Percentiles rank a stretch among this genome's conserved stretches.
phyloP scores from a whole-genome alignment of 1,140 invertebrate species.

The Lordiphosa collinella region DNA sequence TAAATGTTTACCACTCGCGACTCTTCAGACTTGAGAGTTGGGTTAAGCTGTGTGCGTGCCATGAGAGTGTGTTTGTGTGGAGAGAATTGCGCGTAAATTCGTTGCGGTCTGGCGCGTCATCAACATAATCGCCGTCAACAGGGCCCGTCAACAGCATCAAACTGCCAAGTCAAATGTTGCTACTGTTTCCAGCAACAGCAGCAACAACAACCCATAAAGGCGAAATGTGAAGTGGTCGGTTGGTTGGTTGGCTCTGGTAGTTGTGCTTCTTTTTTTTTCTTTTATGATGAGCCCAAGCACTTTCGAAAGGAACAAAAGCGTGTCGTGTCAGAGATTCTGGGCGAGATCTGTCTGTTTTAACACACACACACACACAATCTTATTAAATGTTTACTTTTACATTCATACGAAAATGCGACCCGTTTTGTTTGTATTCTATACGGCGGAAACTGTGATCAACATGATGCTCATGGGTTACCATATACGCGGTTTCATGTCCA shows the following conservation, averaged over 20 bases:
- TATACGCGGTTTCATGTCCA: slow-evolving; percentile 7
- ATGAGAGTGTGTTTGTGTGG: not conserved
- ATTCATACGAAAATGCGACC: slow-evolving; percentile 24
- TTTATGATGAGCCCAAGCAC: slow-evolving; percentile 60
- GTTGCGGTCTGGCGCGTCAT: slow-evolving; percentile 74
- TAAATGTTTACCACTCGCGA: slow-evolving; percentile 55
- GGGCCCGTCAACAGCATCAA: slow-evolving; percentile 71
- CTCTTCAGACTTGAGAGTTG: slow-evolving; percentile 28
- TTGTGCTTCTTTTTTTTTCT: slow-evolving; percentile 48
- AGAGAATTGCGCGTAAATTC: slow-evolving; percentile 76
- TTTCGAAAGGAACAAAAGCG: slow-evolving; percentile 62
- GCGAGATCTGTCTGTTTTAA: slow-evolving; percentile 24
- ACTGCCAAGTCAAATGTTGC: slow-evolving; percentile 71
- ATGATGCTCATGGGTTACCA: slow-evolving; percentile 23
- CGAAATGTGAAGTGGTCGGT: slow-evolving; percentile 46
- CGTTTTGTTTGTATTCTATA: slow-evolving; percentile 36
- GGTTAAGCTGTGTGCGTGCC: slow-evolving; percentile 5
- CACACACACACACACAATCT: not conserved
- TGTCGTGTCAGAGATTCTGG: slow-evolving; percentile 36
- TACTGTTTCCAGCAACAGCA: slow-evolving; percentile 65
- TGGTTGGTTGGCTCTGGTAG: slow-evolving; percentile 30
- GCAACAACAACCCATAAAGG: slow-evolving; percentile 29
- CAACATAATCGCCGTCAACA: slow-evolving; percentile 76
- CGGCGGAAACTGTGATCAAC: slow-evolving; percentile 19
- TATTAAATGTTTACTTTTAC: slow-evolving; percentile 1